Evolutionary conservation across 2,888 invertebrate species (phyloP).

Genomic region (Epistrophe grossulariae): DNA sequence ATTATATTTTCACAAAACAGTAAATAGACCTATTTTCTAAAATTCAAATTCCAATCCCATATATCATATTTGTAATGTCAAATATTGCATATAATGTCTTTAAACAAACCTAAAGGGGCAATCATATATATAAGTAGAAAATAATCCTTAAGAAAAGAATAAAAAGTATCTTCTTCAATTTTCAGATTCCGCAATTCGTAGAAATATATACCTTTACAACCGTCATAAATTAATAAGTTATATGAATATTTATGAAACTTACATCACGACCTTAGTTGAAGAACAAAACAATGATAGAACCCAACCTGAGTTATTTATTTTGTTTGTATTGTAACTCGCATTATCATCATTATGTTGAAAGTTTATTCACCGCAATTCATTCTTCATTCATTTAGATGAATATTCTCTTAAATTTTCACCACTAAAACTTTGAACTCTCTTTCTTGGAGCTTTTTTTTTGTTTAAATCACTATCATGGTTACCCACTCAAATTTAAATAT

Average conservation of each 20-base stretch:
- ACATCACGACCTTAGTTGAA: background rate
- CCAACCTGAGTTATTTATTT: slow-evolving; percentile 6
- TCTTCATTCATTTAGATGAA: background rate
- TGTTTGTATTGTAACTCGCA: background rate
- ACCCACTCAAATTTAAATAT: background rate
- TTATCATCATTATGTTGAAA: slow-evolving; percentile 32
- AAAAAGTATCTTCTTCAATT: background rate
- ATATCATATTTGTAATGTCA: background rate
- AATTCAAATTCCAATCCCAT: too few relatives aligned
- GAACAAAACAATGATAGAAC: slow-evolving; percentile 5
- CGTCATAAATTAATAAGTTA: background rate
- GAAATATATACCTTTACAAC: background rate
- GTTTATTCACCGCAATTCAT: slow-evolving; percentile 31
- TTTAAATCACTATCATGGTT: background rate
- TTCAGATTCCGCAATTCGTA: background rate
- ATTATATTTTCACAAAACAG: too few relatives aligned
- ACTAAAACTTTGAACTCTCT: background rate
- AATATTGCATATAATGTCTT: background rate
- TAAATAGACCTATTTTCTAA: too few relatives aligned
- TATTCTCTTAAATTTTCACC: slow-evolving; percentile 34
- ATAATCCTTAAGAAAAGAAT: background rate
- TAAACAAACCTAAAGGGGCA: background rate
- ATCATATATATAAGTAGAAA: background rate
- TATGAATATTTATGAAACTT: background rate
- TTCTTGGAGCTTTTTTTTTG: slow-evolving; percentile 20